Base-by-base conservation (phyloP, 2,888 invertebrate species). In the Dorcus parallelipipedus region DNA sequence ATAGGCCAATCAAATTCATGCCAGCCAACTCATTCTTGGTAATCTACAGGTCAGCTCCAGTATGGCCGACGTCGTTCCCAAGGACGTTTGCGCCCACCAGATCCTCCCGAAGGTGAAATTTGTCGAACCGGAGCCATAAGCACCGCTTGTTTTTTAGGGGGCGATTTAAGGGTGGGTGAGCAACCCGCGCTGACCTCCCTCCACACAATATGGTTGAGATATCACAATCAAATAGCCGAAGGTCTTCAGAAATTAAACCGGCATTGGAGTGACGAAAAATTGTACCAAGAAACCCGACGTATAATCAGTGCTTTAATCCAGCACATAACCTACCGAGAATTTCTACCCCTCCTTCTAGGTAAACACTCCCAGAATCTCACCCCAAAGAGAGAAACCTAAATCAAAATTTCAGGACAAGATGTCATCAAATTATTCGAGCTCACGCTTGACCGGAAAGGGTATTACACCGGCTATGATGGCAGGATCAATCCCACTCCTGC, bases 221-320 rank as follows among this genome's bases (percentile, higher is more conserved):
- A 88, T 64, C 92, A 93, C 73, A 88, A 84, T 74, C 85, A 88
- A 60, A 82, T 95, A 66, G 91, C 93, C 1, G 82, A 84, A 64
- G 84, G 86, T 66, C 75, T 95, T 42, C 82, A 86, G 4, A 83
- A 83, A 49, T 71, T 93, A 42, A 95, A 95, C 79, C 85, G 86
- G 0, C 90, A 91, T 69, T 95, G 95, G 95, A 88, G 87, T 69
- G 95, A 95, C 71, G 94, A 95, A 72, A 88, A 89, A 72, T 80
- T 91, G 9, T 94, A 89, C 74, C 93, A 93, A 71, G 95, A 95
- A 77, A 86, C 91, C 0, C 81, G 94, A 20, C 87, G 88, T 66
- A 91, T 95, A 51, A 82, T 95, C 3, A 89, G 87, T 0, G 93
- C 93, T 9, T 82, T 90, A 74, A 79, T 93, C 50, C 94, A 94